Percentiles rank a stretch among this genome's conserved stretches.
Conservation (phyloP, 1,140 invertebrate genomes). For the Sipha flava region DNA sequence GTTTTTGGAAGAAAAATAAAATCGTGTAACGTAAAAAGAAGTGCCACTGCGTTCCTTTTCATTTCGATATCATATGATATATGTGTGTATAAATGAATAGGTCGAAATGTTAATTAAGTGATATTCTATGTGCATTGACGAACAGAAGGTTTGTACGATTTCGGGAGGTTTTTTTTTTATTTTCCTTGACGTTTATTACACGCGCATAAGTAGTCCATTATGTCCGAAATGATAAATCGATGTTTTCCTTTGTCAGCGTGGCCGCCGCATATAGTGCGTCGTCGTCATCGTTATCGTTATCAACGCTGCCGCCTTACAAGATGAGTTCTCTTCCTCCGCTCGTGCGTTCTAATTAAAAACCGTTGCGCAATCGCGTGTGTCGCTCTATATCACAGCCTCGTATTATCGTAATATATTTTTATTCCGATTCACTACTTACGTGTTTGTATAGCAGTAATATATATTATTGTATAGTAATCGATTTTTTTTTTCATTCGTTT, state of each 20-base stretch:
- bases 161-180: slow-evolving; percentile 8
- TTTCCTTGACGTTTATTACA: slow-evolving; percentile 18
- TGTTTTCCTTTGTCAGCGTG: slow-evolving; percentile 5
- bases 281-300: background rate
- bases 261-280: background rate
- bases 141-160: background rate
- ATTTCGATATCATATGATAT: background rate
- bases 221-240: slow-evolving; percentile 20
- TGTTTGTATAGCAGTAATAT: background rate
- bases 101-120: slow-evolving; percentile 13
- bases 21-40: background rate
- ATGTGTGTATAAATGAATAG: background rate
- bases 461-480: background rate
- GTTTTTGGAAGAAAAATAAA: background rate
- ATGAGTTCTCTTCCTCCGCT: background rate
- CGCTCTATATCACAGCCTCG: background rate
- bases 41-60: background rate
- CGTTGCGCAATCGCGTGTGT: background rate
- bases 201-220: slow-evolving; percentile 25
- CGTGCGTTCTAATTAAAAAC: background rate
- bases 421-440: no score
- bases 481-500: background rate
- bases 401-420: background rate
- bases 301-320: background rate
- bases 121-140: background rate